Evolutionary conservation across 2,797 vertebrate species (phyloP).

Genomic region (Etheostoma nigrum): DNA sequence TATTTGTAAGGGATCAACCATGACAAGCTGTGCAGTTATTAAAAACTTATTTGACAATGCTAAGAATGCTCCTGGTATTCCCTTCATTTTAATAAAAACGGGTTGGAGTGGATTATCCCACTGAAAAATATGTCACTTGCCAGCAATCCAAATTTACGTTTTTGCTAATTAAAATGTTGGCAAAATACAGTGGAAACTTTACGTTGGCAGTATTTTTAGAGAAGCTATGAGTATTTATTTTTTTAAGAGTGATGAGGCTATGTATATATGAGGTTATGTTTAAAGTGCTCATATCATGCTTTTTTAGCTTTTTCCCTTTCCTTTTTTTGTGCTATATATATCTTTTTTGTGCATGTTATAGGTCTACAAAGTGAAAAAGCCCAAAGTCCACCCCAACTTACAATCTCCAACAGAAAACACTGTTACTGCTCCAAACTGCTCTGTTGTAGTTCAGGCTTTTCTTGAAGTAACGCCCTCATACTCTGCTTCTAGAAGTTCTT

Average conservation of each 20-base stretch:
- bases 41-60: not conserved
- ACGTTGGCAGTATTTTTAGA: constrained; percentile 5
- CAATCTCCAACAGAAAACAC: too few species aligned
- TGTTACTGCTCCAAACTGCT: too few species aligned
- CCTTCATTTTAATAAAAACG: not conserved
- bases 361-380: too few species aligned
- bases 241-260: not conserved
- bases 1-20: constrained; percentile 15
- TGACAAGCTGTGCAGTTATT: constrained; percentile 20
- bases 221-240: not conserved
- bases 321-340: too few species aligned
- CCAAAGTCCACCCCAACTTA: too few species aligned
- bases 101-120: not conserved
- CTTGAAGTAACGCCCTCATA: too few species aligned
- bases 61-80: not conserved
- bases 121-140: not conserved
- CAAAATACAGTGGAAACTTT: not conserved
- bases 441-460: too few species aligned
- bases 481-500: too few species aligned
- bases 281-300: not conserved
- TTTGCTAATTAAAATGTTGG: not conserved
- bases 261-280: not conserved
- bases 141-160: not conserved
- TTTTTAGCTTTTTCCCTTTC: too few species aligned
- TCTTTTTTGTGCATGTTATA: too few species aligned